Percentiles rank a stretch among this genome's conserved stretches.
Evolutionary conservation across 2,888 invertebrate genomes (phyloP).

Genomic region (Coenonympha glycerion): DNA sequence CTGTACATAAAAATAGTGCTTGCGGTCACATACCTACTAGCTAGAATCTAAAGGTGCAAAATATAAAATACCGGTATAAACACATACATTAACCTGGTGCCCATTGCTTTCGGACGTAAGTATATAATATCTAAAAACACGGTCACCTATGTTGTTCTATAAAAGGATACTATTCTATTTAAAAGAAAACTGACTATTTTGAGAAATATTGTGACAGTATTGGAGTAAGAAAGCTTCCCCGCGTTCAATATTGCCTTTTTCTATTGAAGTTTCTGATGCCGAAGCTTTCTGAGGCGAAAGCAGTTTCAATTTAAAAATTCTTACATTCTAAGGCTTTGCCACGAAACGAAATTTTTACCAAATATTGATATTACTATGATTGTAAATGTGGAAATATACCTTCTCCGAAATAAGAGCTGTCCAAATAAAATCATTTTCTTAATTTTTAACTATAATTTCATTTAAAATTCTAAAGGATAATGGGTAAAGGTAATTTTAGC

Average conservation of each 20-base stretch:
- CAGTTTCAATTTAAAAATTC: conserved; percentile 16
- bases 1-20: too few species aligned
- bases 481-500: too few species aligned
- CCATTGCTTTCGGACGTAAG: too few species aligned
- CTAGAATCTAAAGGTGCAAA: too few species aligned
- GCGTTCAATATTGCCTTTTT: conserved; percentile 17
- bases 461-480: too few species aligned
- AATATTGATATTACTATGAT: not conserved
- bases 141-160: too few species aligned
- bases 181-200: conserved; percentile 3
- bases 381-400: not conserved
- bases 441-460: too few species aligned
- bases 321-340: conserved; percentile 7
- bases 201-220: conserved; percentile 1
- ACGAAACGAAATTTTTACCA: not conserved
- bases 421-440: not conserved
- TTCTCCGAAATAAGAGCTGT: not conserved
- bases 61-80: too few species aligned
- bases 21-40: too few species aligned
- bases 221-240: conserved; percentile 5
- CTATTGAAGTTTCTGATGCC: conserved; percentile 19
- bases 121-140: too few species aligned
- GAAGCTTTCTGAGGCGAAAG: conserved; percentile 10
- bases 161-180: not conserved
- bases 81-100: too few species aligned